These are phyloP conservation scores for Numida meleagris DNA, from an alignment of 2,113 vertebrate genomes.

Conservation along the genomic window DNA sequence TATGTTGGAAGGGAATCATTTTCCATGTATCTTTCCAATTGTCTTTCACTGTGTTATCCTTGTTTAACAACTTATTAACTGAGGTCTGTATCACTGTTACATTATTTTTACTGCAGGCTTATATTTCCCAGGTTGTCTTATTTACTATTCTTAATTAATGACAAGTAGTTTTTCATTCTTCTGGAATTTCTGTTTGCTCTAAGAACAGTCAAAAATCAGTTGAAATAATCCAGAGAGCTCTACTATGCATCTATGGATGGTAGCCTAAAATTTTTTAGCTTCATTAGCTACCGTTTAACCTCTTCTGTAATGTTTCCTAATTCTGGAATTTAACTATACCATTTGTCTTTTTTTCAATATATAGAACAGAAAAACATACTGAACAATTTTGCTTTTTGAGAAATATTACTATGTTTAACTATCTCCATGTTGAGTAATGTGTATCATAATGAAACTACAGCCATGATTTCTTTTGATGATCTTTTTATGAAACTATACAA, in stretches of 20 bases:
- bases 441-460: neutral
- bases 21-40: neutral
- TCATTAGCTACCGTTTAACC: neutral
- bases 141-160: neutral
- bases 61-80: neutral
- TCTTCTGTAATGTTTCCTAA: neutral
- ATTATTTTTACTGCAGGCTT: neutral
- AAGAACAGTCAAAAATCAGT: neutral
- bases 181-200: neutral
- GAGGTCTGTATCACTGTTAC: neutral
- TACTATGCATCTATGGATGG: neutral
- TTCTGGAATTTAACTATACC: neutral
- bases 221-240: neutral
- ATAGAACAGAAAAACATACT: neutral
- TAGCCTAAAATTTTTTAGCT: neutral
- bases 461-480: neutral
- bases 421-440: neutral
- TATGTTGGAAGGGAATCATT: neutral
- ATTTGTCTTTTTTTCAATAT: neutral
- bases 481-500: neutral
- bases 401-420: neutral
- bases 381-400: neutral
- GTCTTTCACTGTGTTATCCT: neutral
- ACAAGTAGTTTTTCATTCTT: neutral
- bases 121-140: neutral